phyloP scores from a whole-genome alignment of 92 coral and sea anemone species.

The Palythoa grandis region DNA sequence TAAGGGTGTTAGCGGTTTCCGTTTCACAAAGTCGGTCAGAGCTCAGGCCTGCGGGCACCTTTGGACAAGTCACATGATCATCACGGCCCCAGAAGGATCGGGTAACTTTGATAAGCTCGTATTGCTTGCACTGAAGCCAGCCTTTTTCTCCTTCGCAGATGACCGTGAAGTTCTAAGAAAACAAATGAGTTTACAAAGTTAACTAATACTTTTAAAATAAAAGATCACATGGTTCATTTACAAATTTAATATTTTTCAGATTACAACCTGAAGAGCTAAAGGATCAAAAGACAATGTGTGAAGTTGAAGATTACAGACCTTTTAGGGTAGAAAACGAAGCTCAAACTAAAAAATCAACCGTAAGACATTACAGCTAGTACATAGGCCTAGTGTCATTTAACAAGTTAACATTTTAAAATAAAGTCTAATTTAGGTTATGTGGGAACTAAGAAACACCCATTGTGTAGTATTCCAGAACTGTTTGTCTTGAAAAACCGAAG shows the following conservation, averaged over 20 bases:
- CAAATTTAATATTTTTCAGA: neutral
- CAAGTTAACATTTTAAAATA: too few species aligned
- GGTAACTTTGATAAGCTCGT: slow-evolving; percentile 97
- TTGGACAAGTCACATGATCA: slow-evolving; percentile 99
- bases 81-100: slow-evolving; percentile 99
- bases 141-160: slow-evolving; percentile 99
- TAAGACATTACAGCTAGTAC: too few species aligned
- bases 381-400: too few species aligned
- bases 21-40: slow-evolving; percentile 94
- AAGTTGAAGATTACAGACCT: too few species aligned
- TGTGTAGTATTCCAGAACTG: too few species aligned
- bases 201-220: neutral
- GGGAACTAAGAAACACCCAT: too few species aligned
- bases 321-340: too few species aligned
- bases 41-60: slow-evolving; percentile 94
- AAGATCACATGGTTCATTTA: neutral
- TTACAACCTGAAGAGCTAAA: too few species aligned
- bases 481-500: neutral
- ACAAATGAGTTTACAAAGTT: neutral
- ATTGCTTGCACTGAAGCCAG: slow-evolving; percentile 99
- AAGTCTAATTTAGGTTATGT: too few species aligned
- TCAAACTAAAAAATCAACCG: too few species aligned
- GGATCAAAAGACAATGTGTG: too few species aligned
- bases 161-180: slow-evolving; percentile 94
- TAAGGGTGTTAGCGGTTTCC: slow-evolving; percentile 66